Base-by-base conservation (phyloP, 2,888 invertebrate genomes). In the Bibio marci region DNA sequence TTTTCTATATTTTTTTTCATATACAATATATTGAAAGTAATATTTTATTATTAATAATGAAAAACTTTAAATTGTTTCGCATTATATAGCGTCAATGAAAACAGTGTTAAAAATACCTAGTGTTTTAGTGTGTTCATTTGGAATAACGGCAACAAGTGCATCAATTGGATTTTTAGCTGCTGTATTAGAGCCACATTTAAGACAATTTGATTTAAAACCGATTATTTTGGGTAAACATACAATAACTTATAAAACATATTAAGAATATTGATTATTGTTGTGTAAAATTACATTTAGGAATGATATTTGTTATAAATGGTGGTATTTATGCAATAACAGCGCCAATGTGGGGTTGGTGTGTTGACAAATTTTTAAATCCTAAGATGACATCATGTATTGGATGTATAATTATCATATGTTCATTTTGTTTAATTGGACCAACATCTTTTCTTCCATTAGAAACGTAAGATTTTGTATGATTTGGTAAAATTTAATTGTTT, bases 131-230 rank as follows among this genome's bases (percentile, higher is more conserved):
- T 69, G 81, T 1, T 69, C 79, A 31, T 61, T 70, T 41, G 80
- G 79, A 51, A 81, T 83, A 50, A 71, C 80, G 43, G 75, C 70
- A 1, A 82, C 82, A 1, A 80, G 82, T 44, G 73, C 80, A 67
- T 82, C 82, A 47, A 82, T 86, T 37, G 85, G 86, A 15, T 92
- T 88, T 58, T 65, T 91, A 17, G 82, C 86, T 55, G 88, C 91
- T 0, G 90, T 90, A 0, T 64, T 92, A 17, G 86, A 90, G 49
- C 85, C 83, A 0, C 91, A 91, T 64, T 65, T 92, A n/a, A 58
- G 80, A 45, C 43, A 47, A 32, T 50, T 49, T 30, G 40, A 44
- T 18, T 32, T 49, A 19, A 44, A 35, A 14, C 47, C 49, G 3
- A 39, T 49, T 12, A 26, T 45, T 12, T 35, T 49, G 13, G 47